Percentiles rank a stretch among this genome's conserved stretches.
These are phyloP conservation scores for Astyanax mexicanus DNA, from an alignment of 2,797 vertebrate species.

Conservation along the genomic window DNA sequence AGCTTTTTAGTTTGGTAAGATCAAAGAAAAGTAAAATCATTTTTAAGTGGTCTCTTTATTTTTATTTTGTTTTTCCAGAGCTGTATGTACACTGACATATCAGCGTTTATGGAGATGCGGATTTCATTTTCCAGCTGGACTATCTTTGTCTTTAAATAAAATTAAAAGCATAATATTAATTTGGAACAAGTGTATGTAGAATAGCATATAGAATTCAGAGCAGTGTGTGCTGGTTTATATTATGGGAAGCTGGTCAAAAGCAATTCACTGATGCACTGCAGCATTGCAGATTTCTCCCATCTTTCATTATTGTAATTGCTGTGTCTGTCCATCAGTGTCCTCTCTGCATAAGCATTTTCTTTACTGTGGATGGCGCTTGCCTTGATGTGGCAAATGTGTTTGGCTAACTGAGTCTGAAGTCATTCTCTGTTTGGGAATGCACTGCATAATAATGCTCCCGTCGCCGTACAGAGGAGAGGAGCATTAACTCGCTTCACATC, in stretches of 20 bases:
- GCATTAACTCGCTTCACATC: conserved; percentile 38
- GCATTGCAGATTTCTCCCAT: conserved; percentile 57
- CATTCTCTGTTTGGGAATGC: conserved; percentile 16
- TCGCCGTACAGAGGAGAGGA: conserved; percentile 33
- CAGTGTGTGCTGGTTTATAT: conserved; percentile 46
- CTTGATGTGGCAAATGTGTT: conserved; percentile 59
- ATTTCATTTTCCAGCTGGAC: no score
- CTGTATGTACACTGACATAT: no score
- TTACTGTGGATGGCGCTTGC: conserved; percentile 45
- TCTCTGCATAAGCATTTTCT: conserved; percentile 62
- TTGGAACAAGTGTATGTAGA: conserved; percentile 62
- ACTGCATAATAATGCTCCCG: conserved; percentile 30
- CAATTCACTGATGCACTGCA: conserved; percentile 52
- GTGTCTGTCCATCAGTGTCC: conserved; percentile 69
- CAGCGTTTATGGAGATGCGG: no score
- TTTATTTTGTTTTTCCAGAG: no score
- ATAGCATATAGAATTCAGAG: conserved; percentile 59
- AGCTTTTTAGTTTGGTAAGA: no score
- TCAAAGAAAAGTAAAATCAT: no score
- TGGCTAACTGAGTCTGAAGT: conserved; percentile 16
- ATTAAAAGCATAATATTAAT: neutral
- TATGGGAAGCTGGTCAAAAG: conserved; percentile 31
- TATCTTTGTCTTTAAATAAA: neutral
- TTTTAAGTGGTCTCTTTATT: no score
- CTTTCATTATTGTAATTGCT: conserved; percentile 76